Percentiles rank a stretch among this genome's conserved stretches.
Conservation (phyloP, 2,888 invertebrate genomes). For the Spodoptera picta region DNA sequence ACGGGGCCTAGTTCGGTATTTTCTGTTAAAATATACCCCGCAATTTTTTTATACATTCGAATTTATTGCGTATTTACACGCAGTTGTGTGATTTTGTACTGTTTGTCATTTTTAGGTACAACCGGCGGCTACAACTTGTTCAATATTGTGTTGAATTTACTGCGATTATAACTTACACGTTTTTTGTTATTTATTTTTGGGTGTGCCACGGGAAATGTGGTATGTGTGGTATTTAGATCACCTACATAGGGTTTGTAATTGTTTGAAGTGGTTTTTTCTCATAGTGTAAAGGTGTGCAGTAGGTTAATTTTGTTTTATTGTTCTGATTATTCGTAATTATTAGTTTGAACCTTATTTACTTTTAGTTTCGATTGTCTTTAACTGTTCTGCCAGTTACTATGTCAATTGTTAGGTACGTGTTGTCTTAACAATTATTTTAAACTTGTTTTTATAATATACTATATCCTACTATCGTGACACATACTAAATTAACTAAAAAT, state of each 20-base stretch:
- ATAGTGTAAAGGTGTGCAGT: too few relatives aligned
- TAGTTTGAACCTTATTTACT: too few relatives aligned
- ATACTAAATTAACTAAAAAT: too few relatives aligned
- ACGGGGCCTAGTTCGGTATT: conserved; percentile 24
- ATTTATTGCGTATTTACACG: conserved; percentile 81
- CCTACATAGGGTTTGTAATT: not conserved
- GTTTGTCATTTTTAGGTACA: conserved; percentile 75
- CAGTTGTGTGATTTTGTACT: conserved; percentile 78
- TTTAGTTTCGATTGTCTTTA: too few relatives aligned
- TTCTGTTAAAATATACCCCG: conserved; percentile 63
- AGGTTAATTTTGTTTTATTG: too few relatives aligned
- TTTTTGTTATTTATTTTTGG: conserved; percentile 41
- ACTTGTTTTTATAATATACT: too few relatives aligned
- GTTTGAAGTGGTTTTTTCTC: too few relatives aligned
- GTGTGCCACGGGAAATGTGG: conserved; percentile 33
- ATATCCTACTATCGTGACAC: too few relatives aligned
- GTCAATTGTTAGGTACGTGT: too few relatives aligned
- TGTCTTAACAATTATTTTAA: too few relatives aligned
- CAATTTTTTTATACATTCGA: conserved; percentile 64
- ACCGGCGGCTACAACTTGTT: conserved; percentile 61
- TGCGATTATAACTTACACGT: conserved; percentile 37
- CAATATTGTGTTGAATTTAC: conserved; percentile 60
- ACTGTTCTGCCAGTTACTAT: too few relatives aligned
- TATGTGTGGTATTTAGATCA: conserved; percentile 25
- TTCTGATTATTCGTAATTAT: too few relatives aligned